These are phyloP conservation scores for Phasianus colchicus DNA, from an alignment of 2,113 vertebrate genomes.

Conservation along the genomic window DNA sequence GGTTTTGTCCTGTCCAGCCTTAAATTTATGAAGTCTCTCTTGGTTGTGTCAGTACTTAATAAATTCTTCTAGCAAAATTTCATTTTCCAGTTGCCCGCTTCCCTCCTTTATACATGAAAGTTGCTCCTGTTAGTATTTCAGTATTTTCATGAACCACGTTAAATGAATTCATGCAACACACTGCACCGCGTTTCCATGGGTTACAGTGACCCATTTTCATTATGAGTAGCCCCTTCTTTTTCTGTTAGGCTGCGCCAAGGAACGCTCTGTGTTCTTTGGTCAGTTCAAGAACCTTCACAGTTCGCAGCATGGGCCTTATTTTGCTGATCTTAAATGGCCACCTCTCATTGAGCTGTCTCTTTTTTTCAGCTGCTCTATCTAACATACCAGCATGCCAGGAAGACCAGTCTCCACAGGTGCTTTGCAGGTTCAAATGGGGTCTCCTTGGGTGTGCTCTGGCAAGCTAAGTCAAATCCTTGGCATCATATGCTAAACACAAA, in stretches of 20 bases:
- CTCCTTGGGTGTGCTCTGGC: neutral
- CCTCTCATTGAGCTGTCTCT: neutral
- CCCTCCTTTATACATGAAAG: neutral
- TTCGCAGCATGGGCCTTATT: neutral
- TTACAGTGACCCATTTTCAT: neutral
- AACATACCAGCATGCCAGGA: neutral
- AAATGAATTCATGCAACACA: neutral
- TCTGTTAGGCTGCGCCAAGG: neutral
- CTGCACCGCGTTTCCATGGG: rapidly evolving
- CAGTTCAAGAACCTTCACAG: neutral
- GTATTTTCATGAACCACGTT: rapidly evolving
- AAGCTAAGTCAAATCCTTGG: neutral
- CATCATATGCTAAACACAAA: neutral
- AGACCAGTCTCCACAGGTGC: neutral
- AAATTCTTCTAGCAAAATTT: neutral
- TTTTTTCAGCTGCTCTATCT: neutral
- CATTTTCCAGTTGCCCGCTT: rapidly evolving
- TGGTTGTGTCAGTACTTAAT: neutral
- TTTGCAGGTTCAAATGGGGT: neutral
- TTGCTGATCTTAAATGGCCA: neutral
- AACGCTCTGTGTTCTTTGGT: neutral
- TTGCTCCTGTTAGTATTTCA: neutral
- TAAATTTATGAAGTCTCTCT: neutral
- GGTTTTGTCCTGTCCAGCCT: neutral
- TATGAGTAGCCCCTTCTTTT: rapidly evolving